These are phyloP conservation scores for Sinhomidia bicolor DNA, from an alignment of 2,888 invertebrate genomes.

Conservation along the genomic window DNA sequence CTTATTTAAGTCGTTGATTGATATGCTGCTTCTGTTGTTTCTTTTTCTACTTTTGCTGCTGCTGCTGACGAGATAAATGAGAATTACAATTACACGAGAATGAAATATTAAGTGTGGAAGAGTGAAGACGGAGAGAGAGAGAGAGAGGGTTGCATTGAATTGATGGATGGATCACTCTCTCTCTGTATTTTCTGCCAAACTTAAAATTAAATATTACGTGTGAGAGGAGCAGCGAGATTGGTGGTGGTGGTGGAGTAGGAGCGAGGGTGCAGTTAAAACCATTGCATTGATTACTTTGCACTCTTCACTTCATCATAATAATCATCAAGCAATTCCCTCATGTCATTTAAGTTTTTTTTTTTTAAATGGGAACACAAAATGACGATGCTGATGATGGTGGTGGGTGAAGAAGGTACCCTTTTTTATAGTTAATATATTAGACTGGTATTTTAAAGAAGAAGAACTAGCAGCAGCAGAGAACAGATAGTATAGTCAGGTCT, in stretches of 20 bases:
- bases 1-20: slow-evolving; percentile 26
- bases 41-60: background rate
- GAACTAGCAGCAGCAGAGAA: background rate
- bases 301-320: slow-evolving; percentile 54
- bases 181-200: slow-evolving; percentile 17
- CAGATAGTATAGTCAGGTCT: no score
- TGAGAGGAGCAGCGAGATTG: background rate
- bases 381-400: no score
- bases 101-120: slow-evolving; percentile 49
- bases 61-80: slow-evolving; percentile 15
- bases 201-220: slow-evolving; percentile 21
- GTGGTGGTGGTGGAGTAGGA: background rate
- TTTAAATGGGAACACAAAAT: slow-evolving; percentile 18
- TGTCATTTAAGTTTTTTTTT: slow-evolving; percentile 48
- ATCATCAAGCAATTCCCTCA: slow-evolving; percentile 47
- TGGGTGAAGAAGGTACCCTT: background rate
- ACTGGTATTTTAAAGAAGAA: slow-evolving; percentile 5
- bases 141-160: slow-evolving; percentile 1
- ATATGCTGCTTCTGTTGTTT: slow-evolving; percentile 27
- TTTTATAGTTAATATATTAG: slow-evolving; percentile 21
- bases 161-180: slow-evolving; percentile 3
- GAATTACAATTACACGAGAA: slow-evolving; percentile 34
- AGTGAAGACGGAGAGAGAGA: background rate
- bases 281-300: slow-evolving; percentile 32
- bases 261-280: background rate